Evolutionary conservation across 2,888 invertebrate species (phyloP).

Genomic region (Drosophila anomelani): DNA sequence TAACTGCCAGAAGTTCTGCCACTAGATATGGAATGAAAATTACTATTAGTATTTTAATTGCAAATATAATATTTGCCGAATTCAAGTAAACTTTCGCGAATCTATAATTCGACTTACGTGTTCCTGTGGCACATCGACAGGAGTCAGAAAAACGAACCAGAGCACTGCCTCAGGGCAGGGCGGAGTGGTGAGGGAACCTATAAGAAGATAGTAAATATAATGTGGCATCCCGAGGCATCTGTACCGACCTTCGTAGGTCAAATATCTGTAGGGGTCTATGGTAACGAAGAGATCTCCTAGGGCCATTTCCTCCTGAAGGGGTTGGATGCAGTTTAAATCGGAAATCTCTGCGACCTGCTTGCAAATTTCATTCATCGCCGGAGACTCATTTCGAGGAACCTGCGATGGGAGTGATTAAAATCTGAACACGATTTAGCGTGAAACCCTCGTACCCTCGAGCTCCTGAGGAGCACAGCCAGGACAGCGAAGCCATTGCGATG

Average conservation of each 20-base stretch:
- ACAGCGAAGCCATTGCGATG: constrained; percentile 64
- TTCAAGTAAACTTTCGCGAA: not conserved
- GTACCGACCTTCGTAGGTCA: constrained; percentile 55
- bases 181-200: constrained; percentile 67
- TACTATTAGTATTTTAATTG: no score
- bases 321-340: constrained; percentile 1
- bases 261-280: constrained; percentile 46
- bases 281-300: constrained; percentile 49
- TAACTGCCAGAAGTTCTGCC: constrained; percentile 59
- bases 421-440: not conserved
- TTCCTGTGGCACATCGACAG: constrained; percentile 51
- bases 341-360: constrained; percentile 40
- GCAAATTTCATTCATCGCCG: constrained; percentile 40
- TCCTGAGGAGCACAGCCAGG: constrained; percentile 49
- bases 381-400: constrained; percentile 11
- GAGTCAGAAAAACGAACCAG: constrained; percentile 64
- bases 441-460: constrained; percentile 24
- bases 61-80: not conserved
- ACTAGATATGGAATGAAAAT: constrained; percentile 11
- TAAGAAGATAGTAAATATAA: not conserved
- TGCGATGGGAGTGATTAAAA: not conserved
- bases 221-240: no score
- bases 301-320: constrained; percentile 26
- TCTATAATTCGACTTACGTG: constrained; percentile 39
- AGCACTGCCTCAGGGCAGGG: constrained; percentile 60